Base-by-base conservation (phyloP, 2,113 vertebrate genomes). In the Anser brachyrhynchus region DNA sequence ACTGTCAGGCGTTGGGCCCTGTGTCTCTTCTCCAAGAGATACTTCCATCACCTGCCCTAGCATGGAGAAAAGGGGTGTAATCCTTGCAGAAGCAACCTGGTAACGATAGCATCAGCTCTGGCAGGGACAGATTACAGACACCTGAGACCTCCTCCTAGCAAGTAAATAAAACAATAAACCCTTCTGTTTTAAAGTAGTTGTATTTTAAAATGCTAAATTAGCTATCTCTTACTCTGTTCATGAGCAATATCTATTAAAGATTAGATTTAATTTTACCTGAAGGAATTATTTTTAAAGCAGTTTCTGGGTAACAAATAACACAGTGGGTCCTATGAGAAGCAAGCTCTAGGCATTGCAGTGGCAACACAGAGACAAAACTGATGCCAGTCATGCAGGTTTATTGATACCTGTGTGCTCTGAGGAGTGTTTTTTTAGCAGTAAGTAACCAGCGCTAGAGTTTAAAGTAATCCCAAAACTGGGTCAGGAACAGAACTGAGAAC, bases 121-220 rank as follows among this genome's bases (percentile, higher is more conserved):
- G 4, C 37, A 12, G 25, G 87, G 84, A 59, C 66, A 9, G 4
- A 11, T 43, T 82, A 93, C 90, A 91, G 96, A 97, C 75, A 97
- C 95, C 94, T 35, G 94, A 97, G 79, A 82, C 75, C 92, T 74
- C 44, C 54, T 77, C 11, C 44, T 39, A 71, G 82, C 17, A 84
- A 78, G 41, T 57, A 69, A 84, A 78, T 79, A 62, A 83, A 92
- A 78, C 37, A 74, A 67, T 78, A 71, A 84, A 58, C 23, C n/a
- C 17, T 79, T 18, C 61, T 75, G 37, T 28, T 82, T 74, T 67
- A 74, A 67, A 76, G 39, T 5, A 66, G 21, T 8, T 3, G 0
- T 31, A 5, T 22, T 87, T 54, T 51, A 41, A 90, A 91, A 51
- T 4, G 61, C 25, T 75, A 58, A 58, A 35, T 43, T 54, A 52